phyloP scores from a whole-genome alignment of 2,113 vertebrate genomes.

The Mus spicilegus region DNA sequence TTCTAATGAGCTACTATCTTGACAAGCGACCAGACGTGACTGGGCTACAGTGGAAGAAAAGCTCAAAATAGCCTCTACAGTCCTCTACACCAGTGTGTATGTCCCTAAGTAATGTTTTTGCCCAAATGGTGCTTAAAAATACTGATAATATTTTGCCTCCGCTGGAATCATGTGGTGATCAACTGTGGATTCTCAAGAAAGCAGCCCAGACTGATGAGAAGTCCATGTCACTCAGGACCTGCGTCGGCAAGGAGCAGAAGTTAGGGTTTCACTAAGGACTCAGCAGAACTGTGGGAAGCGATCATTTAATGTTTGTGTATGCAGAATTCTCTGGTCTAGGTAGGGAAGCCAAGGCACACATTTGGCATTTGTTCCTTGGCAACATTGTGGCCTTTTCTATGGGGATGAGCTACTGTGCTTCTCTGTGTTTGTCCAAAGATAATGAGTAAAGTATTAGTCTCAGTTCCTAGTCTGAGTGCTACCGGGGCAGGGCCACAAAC shows the following conservation, averaged over 20 bases:
- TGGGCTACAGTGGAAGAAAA: slow-evolving; percentile 44
- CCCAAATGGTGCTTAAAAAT: slow-evolving; percentile 77
- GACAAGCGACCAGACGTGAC: slow-evolving; percentile 78
- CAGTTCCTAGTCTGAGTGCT: slow-evolving; percentile 7
- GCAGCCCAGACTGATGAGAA: slow-evolving; percentile 21
- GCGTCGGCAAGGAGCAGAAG: no score
- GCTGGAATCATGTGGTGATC: slow-evolving; percentile 74
- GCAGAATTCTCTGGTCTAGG: slow-evolving; percentile 12
- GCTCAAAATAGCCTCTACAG: slow-evolving; percentile 63
- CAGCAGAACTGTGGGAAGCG: slow-evolving; percentile 31
- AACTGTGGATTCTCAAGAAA: slow-evolving; percentile 60
- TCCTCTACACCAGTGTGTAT: slow-evolving; percentile 30
- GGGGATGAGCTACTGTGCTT: not conserved
- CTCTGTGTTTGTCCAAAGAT: slow-evolving; percentile 36
- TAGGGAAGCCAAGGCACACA: slow-evolving; percentile 32
- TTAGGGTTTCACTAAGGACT: slow-evolving; percentile 54
- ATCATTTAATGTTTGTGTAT: not conserved
- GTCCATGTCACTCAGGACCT: not conserved
- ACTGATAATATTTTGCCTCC: slow-evolving; percentile 73
- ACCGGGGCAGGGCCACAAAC: not conserved
- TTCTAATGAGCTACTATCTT: slow-evolving; percentile 76
- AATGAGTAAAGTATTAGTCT: not conserved
- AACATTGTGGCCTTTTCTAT: not conserved
- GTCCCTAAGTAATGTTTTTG: slow-evolving; percentile 67
- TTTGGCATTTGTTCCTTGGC: slow-evolving; percentile 44